Conservation (phyloP, 2,888 invertebrate genomes). For the Ypsolopha scabrella region DNA sequence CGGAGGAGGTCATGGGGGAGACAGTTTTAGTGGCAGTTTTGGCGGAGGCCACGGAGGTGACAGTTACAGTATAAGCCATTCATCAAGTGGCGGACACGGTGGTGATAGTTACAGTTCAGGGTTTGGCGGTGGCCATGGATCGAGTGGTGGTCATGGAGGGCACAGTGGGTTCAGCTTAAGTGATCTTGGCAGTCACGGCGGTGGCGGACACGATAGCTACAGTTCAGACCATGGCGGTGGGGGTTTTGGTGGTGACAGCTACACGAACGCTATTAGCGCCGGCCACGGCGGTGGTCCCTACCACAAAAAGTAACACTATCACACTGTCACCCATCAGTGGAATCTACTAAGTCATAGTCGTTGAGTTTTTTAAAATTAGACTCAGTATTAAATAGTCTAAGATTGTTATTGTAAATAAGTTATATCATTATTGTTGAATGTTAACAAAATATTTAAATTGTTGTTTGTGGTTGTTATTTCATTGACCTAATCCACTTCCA, state of each 20-base stretch:
- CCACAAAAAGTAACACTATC: slow-evolving; percentile 33
- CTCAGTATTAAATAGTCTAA: not conserved
- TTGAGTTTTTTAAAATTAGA: not conserved
- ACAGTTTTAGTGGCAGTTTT: slow-evolving; percentile 12
- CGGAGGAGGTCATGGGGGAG: slow-evolving; percentile 9
- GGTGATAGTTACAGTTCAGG: slow-evolving; percentile 6
- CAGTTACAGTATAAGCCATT: slow-evolving; percentile 6
- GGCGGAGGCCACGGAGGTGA: slow-evolving; percentile 17
- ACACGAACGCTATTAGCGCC: slow-evolving; percentile 19
- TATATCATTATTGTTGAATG: too few relatives aligned
- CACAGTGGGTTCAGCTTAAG: slow-evolving; percentile 12
- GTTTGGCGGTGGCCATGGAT: slow-evolving; percentile 8
- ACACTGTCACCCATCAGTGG: slow-evolving; percentile 12
- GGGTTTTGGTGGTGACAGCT: slow-evolving; percentile 20
- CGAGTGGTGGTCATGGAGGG: slow-evolving; percentile 10
- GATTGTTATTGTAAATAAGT: not conserved
- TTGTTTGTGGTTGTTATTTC: too few relatives aligned
- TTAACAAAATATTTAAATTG: too few relatives aligned
- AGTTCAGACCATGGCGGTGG: slow-evolving; percentile 17
- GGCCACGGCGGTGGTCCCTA: slow-evolving; percentile 64
- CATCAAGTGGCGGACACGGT: slow-evolving; percentile 5
- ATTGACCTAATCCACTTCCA: too few relatives aligned
- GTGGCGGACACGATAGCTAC: slow-evolving; percentile 22
- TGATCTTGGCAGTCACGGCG: slow-evolving; percentile 17
- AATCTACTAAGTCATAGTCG: slow-evolving; percentile 57